Evolutionary conservation across 1,140 invertebrate genomes (phyloP).

Genomic region (Pygmarrhopalites habei): DNA sequence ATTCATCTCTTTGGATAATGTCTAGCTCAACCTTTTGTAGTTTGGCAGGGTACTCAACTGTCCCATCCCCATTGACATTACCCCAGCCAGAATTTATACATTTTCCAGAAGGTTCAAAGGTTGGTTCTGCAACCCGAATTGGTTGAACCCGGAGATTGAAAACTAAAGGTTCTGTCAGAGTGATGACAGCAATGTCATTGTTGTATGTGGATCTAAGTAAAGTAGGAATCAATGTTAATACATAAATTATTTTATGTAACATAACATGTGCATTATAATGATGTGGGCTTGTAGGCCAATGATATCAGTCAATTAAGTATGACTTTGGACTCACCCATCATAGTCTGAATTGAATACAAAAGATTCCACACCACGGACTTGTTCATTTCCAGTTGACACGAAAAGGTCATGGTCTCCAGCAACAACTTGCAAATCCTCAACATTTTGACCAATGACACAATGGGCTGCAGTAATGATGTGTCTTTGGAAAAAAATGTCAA

Average conservation of each 20-base stretch:
- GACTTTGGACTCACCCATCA: not conserved
- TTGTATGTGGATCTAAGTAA: no score
- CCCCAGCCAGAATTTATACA: slow-evolving; percentile 1
- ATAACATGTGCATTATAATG: no score
- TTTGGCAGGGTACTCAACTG: no score
- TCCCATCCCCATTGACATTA: not conserved
- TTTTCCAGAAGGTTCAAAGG: not conserved
- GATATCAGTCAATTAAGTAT: no score
- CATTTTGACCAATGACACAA: not conserved
- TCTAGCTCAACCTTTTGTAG: slow-evolving; percentile 13
- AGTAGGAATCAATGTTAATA: no score
- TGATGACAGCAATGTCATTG: slow-evolving; percentile 12
- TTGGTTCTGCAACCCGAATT: not conserved
- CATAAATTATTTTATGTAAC: no score
- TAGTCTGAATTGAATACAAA: not conserved
- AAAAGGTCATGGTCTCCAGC: slow-evolving; percentile 14
- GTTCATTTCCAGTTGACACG: not conserved
- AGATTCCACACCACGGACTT: not conserved
- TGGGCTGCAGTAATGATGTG: slow-evolving; percentile 16
- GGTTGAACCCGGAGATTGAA: slow-evolving; percentile 13
- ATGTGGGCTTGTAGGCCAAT: no score
- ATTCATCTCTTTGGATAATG: slow-evolving; percentile 11
- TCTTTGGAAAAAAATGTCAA: no score
- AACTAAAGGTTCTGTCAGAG: slow-evolving; percentile 8
- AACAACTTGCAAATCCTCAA: not conserved